phyloP scores from a whole-genome alignment of 2,113 vertebrate genomes.

The Fregetta grallaria region DNA sequence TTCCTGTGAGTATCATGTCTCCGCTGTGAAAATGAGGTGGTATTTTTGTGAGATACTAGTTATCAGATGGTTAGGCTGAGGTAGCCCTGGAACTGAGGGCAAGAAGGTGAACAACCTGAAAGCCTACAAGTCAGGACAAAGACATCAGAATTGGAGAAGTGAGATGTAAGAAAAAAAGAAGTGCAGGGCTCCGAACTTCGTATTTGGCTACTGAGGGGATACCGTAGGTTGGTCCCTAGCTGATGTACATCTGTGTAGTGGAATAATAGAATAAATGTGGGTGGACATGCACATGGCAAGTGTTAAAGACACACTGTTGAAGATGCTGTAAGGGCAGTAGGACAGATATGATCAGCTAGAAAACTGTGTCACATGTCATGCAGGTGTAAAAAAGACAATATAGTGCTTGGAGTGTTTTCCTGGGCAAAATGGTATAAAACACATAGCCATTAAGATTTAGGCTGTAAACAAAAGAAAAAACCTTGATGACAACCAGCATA shows the following conservation, averaged over 20 bases:
- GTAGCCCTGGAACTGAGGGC: background rate
- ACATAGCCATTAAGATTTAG: background rate
- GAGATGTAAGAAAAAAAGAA: background rate
- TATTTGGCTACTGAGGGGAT: background rate
- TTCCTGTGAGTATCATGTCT: background rate
- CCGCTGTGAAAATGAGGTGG: background rate
- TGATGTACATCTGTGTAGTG: background rate
- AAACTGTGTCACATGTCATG: background rate
- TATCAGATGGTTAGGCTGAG: background rate
- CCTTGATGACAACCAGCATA: background rate
- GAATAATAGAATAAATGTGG: background rate
- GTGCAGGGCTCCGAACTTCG: background rate
- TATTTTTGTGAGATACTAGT: background rate
- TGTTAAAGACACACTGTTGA: background rate
- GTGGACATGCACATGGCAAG: background rate
- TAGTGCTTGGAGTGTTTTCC: background rate
- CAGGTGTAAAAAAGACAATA: background rate
- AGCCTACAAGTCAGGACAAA: background rate
- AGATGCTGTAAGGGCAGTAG: background rate
- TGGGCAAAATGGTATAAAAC: background rate
- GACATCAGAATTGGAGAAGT: background rate
- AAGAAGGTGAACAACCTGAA: background rate
- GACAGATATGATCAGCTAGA: background rate
- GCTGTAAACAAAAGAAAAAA: background rate
- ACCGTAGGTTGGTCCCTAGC: background rate